A percentile compares a stretch with the other conserved stretches of the same genome.
Conservation (phyloP, 2,888 invertebrate species). For the Gymnocheta viridis region DNA sequence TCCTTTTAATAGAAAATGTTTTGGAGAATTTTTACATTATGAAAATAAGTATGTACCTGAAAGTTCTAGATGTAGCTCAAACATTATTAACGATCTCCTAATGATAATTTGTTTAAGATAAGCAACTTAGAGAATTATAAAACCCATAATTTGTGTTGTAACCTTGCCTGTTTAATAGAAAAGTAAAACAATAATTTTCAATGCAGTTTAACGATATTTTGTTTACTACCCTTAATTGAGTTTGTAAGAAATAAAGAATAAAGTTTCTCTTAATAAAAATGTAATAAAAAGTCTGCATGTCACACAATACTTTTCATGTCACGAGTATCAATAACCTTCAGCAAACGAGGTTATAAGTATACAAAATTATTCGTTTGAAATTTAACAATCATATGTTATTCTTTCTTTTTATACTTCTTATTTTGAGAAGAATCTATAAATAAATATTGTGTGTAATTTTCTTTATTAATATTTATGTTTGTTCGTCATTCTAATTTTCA, state of each 20-base stretch:
- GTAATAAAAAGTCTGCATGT: background rate
- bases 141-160: too few species aligned
- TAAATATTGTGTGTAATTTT: background rate
- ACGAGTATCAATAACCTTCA: slow-evolving; percentile 2
- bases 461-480: background rate
- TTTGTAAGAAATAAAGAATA: too few species aligned
- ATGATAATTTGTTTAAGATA: too few species aligned
- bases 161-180: too few species aligned
- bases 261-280: background rate
- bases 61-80: too few species aligned
- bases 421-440: background rate
- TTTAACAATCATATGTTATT: background rate
- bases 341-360: background rate
- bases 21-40: too few species aligned
- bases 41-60: too few species aligned
- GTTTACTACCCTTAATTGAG: background rate
- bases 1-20: too few species aligned
- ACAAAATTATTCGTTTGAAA: slow-evolving; percentile 7
- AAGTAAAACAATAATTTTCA: too few species aligned
- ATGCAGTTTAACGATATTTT: too few species aligned
- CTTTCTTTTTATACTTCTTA: background rate
- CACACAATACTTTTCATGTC: background rate
- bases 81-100: too few species aligned
- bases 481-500: background rate
- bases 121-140: too few species aligned